Percentiles rank a stretch among this genome's conserved stretches.
Conservation (phyloP, 2,113 vertebrate genomes). For the Ifrita kowaldi region DNA sequence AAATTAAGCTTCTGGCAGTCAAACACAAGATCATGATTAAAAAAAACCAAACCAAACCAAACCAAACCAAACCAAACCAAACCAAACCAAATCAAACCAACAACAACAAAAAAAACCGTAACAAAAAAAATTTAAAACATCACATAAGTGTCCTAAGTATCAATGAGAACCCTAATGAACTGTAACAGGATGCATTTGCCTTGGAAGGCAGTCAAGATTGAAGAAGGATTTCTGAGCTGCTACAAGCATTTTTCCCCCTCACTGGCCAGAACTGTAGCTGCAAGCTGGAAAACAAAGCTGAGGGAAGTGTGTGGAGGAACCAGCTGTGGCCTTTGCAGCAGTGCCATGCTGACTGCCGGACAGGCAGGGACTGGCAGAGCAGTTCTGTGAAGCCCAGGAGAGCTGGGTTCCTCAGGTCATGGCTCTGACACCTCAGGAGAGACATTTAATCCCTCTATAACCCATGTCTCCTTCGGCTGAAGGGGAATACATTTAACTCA, state of each 20-base stretch:
- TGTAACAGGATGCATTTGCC: fast-evolving
- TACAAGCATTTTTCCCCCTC: not conserved
- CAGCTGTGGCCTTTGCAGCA: not conserved
- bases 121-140: not conserved
- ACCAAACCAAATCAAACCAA: not conserved
- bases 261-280: not conserved
- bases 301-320: not conserved
- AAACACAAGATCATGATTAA: not conserved
- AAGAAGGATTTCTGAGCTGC: not conserved
- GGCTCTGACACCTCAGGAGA: not conserved
- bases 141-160: not conserved
- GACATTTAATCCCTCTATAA: not conserved
- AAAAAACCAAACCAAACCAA: not conserved
- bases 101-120: not conserved
- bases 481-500: not conserved
- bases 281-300: not conserved
- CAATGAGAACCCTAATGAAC: not conserved
- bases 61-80: not conserved
- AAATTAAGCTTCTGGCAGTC: not conserved
- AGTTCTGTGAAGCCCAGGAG: not conserved
- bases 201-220: not conserved
- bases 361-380: not conserved
- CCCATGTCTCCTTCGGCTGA: not conserved
- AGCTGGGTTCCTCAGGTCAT: not conserved
- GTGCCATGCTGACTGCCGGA: fast-evolving